phyloP scores from a whole-genome alignment of 2,888 invertebrate species.

The Drosophila ezoana region DNA sequence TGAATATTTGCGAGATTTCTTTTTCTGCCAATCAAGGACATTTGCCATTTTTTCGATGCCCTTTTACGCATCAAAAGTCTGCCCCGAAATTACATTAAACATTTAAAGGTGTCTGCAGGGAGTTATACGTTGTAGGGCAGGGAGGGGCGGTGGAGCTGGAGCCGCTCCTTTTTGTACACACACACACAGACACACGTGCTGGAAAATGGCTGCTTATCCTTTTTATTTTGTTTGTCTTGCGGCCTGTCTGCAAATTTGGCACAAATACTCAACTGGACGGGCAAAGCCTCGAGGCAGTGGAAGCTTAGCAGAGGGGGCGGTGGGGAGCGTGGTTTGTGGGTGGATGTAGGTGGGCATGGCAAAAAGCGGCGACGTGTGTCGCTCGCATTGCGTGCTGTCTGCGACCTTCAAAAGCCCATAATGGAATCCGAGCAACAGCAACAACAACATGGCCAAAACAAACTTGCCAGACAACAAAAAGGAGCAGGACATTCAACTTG shows the following conservation, averaged over 20 bases:
- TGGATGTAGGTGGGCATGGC: neutral
- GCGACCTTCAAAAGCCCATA: slow-evolving; percentile 62
- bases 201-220: neutral
- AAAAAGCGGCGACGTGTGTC: neutral
- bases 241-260: slow-evolving; percentile 58
- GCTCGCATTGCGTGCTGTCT: slow-evolving; percentile 43
- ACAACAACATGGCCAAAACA: slow-evolving; percentile 38
- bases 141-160: neutral
- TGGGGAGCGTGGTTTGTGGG: neutral
- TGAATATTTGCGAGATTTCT: neutral
- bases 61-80: slow-evolving; percentile 2
- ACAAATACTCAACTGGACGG: slow-evolving; percentile 27
- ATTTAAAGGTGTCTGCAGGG: slow-evolving; percentile 20
- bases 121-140: neutral
- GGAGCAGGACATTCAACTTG: slow-evolving; percentile 68
- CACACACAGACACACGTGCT: neutral
- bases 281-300: neutral
- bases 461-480: slow-evolving; percentile 67
- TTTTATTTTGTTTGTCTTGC: slow-evolving; percentile 6
- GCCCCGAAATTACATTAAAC: slow-evolving; percentile 36
- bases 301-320: neutral
- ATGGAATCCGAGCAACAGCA: slow-evolving; percentile 35
- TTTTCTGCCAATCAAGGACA: slow-evolving; percentile 39
- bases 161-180: neutral
- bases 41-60: slow-evolving; percentile 12